phyloP scores from a whole-genome alignment of 2,888 invertebrate genomes.

The Bugulina stolonifera region DNA sequence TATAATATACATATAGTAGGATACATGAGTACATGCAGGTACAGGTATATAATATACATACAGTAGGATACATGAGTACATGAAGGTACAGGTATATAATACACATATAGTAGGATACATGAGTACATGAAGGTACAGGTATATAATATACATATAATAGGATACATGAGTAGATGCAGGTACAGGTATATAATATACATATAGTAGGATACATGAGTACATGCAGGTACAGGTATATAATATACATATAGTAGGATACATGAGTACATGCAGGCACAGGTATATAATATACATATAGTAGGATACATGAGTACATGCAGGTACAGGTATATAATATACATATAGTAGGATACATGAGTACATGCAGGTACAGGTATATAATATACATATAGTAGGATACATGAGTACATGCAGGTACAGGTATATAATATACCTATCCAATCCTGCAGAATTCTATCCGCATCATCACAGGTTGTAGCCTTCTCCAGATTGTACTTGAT shows the following conservation, averaged over 20 bases:
- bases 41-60: too few species aligned
- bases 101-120: background rate
- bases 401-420: background rate
- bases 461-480: background rate
- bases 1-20: too few species aligned
- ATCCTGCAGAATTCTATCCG: background rate
- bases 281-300: too few species aligned
- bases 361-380: background rate
- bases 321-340: too few species aligned
- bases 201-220: too few species aligned
- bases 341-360: too few species aligned
- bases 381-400: background rate
- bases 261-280: background rate
- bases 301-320: too few species aligned
- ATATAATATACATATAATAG: too few species aligned
- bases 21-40: too few species aligned
- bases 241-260: background rate
- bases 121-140: background rate
- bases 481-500: background rate
- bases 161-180: too few species aligned
- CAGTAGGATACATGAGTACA: too few species aligned
- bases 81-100: background rate
- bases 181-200: too few species aligned
- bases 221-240: background rate
- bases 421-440: background rate